These are phyloP conservation scores for Leptopilina myrica DNA, from an alignment of 2,888 invertebrate species.

Conservation along the genomic window DNA sequence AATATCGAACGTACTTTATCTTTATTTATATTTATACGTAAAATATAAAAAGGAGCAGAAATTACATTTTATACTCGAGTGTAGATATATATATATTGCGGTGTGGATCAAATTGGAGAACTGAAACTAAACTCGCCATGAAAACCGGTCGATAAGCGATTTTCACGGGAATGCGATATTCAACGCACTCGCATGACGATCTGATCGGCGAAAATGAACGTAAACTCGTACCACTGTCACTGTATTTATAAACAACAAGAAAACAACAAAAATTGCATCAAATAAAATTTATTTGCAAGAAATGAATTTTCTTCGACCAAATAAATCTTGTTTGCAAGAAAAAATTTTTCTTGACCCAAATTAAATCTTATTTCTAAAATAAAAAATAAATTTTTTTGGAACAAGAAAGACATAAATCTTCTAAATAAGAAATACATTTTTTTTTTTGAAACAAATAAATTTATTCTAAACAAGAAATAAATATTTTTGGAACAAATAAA, in stretches of 20 bases:
- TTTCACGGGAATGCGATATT: slow-evolving; percentile 18
- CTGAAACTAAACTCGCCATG: slow-evolving; percentile 33
- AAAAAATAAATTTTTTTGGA: too few relatives aligned
- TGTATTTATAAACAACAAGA: background rate
- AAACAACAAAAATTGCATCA: background rate
- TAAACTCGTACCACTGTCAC: background rate
- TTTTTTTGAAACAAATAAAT: too few relatives aligned
- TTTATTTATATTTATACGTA: background rate
- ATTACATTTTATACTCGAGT: slow-evolving; percentile 47
- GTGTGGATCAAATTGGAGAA: slow-evolving; percentile 37
- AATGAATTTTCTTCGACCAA: too few relatives aligned
- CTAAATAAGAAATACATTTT: too few relatives aligned
- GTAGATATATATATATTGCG: slow-evolving; percentile 42
- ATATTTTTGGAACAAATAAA: too few relatives aligned
- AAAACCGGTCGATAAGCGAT: slow-evolving; percentile 34
- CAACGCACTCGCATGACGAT: slow-evolving; percentile 28
- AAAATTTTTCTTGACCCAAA: too few relatives aligned
- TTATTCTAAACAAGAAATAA: too few relatives aligned
- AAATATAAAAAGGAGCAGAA: slow-evolving; percentile 42
- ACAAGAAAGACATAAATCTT: too few relatives aligned
- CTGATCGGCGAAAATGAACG: slow-evolving; percentile 9
- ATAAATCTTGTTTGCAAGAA: too few relatives aligned
- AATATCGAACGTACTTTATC: slow-evolving; percentile 18
- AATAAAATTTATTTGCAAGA: too few relatives aligned
- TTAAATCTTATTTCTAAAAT: too few relatives aligned